Conservation (phyloP, 2,888 invertebrate species). For the Plagodis pulveraria region DNA sequence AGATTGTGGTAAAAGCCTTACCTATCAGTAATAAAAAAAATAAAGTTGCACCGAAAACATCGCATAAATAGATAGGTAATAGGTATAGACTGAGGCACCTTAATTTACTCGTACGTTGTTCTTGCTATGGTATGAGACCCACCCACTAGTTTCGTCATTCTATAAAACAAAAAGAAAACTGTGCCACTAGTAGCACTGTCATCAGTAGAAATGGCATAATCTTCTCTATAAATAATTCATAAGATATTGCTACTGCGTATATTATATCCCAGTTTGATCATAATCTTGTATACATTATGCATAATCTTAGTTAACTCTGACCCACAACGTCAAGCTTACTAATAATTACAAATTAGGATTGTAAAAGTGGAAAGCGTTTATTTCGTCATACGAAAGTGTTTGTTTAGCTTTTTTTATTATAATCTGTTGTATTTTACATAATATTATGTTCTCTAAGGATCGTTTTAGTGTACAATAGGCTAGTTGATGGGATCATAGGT, state of each 20-base stretch:
- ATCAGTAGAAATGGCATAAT: slow-evolving; percentile 20
- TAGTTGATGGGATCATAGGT: slow-evolving; percentile 22
- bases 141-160: too few relatives aligned
- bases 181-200: slow-evolving; percentile 9
- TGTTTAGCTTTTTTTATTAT: slow-evolving; percentile 14
- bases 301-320: slow-evolving; percentile 26
- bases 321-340: slow-evolving; percentile 20
- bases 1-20: too few relatives aligned
- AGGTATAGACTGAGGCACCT: too few relatives aligned
- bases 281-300: slow-evolving; percentile 17
- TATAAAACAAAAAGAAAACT: background rate
- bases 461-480: slow-evolving; percentile 13
- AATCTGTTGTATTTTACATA: slow-evolving; percentile 24
- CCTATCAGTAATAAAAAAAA: too few relatives aligned
- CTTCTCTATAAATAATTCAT: slow-evolving; percentile 21
- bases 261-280: slow-evolving; percentile 9
- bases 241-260: slow-evolving; percentile 21
- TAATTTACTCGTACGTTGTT: too few relatives aligned
- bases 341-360: slow-evolving; percentile 33
- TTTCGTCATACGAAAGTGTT: slow-evolving; percentile 17
- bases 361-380: slow-evolving; percentile 32
- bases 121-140: too few relatives aligned
- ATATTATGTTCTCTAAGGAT: slow-evolving; percentile 9
- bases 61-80: too few relatives aligned
- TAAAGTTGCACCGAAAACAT: too few relatives aligned